Evolutionary conservation across 2,113 vertebrate species (phyloP).

Genomic region (Austrofundulus limnaeus): DNA sequence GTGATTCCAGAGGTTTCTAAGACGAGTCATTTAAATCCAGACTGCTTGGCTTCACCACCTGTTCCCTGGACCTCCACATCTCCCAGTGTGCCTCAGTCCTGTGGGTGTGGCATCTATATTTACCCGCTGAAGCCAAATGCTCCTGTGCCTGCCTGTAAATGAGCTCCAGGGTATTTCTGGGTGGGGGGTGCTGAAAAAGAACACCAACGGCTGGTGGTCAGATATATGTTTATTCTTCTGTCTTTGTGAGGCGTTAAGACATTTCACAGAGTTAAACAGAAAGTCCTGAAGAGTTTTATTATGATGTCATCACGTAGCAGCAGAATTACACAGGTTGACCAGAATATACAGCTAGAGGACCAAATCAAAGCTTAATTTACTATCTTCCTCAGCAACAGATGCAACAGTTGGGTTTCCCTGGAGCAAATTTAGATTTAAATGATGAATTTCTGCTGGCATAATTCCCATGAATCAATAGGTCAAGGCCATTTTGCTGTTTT

Average conservation of each 20-base stretch:
- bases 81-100: slow-evolving; percentile 56
- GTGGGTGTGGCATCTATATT: slow-evolving; percentile 56
- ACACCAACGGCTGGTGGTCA: slow-evolving; percentile 18
- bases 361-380: too few species aligned
- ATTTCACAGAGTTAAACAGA: neutral
- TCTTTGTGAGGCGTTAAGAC: slow-evolving; percentile 6
- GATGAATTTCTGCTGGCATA: too few species aligned
- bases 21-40: neutral
- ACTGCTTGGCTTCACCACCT: slow-evolving; percentile 55
- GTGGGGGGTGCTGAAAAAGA: slow-evolving; percentile 47
- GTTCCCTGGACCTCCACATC: slow-evolving; percentile 32
- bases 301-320: too few species aligned
- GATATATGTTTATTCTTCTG: slow-evolving; percentile 4
- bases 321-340: too few species aligned
- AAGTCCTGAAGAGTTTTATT: neutral
- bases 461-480: too few species aligned
- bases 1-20: slow-evolving; percentile 1
- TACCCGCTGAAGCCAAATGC: slow-evolving; percentile 50
- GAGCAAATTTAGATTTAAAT: neutral
- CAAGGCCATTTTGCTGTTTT: neutral
- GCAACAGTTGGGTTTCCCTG: neutral
- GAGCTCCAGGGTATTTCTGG: slow-evolving; percentile 50
- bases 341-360: too few species aligned
- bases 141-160: slow-evolving; percentile 34
- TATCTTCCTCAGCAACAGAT: neutral